Evolutionary conservation across 2,797 vertebrate species (phyloP), one percentile per base, ranked within the genome.

Genomic region (Sylvilagus floridanus): DNA sequence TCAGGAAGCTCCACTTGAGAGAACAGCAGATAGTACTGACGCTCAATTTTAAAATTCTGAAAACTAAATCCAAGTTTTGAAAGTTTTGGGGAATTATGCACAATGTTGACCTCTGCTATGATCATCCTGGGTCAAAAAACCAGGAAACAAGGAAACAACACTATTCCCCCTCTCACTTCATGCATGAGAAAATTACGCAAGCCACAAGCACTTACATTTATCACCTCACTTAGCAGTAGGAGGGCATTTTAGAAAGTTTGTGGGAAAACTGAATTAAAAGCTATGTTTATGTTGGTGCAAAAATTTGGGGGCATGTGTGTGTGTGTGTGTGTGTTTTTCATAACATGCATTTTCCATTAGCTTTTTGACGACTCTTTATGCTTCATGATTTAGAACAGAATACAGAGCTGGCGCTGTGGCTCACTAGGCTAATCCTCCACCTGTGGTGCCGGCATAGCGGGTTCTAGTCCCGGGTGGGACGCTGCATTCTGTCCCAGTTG

Each of bases 21-120:
- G 63, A 63, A 52, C 4, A 37, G 10, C 26, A 79, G 47, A 28
- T 52, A 68, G 69, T 50, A 87, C 26, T 69, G 32, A 73, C 92
- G 16, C 76, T 83, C 69, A 93, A 68, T 24, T 89, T 87, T 81
- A 37, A 26, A 85, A 82, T n/a, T 82, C n/a, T 89, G 63, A 90
- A 84, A 92, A 81, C 47, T 68, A 92, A 88, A n/a, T 81, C 8
- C 47, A 95, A 94, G 17, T 76, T 32, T 50, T 66, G 14, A 85
- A 87, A 71, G 60, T 22, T 73, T 89, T 89, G 3, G 62, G 13
- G 28, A 65, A 60, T 77, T 71, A 95, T 82, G 66, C 4, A 16
- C 28, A 66, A 63, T 65, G 81, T 77, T 35, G 28, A 95, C 50
- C 47, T 90, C 63, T 77, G 37, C 28, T 24, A 37, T 85, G 81